These are phyloP conservation scores for Drosophila baimaii DNA, from an alignment of 1,140 invertebrate species.

Conservation along the genomic window DNA sequence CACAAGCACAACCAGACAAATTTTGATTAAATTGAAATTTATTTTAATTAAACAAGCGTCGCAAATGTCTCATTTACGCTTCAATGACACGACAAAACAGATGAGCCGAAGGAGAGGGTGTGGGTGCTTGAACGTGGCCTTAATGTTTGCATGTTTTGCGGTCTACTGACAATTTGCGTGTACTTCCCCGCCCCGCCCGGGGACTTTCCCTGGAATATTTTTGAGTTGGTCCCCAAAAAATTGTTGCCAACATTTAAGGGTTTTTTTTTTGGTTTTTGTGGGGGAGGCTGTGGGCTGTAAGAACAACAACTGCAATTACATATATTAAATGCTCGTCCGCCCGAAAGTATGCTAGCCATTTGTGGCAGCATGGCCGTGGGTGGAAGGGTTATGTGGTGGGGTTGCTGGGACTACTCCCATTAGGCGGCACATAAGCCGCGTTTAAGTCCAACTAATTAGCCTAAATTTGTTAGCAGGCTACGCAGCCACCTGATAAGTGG, in stretches of 20 bases:
- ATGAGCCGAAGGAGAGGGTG: slow-evolving; percentile 19
- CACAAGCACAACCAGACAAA: slow-evolving; percentile 41
- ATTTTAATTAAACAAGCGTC: slow-evolving; percentile 83
- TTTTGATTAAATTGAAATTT: slow-evolving; percentile 83
- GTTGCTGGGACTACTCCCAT: slow-evolving; percentile 8
- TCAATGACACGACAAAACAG: slow-evolving; percentile 72
- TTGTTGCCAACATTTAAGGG: slow-evolving; percentile 46
- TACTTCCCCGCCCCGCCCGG: background rate
- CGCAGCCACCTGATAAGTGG: slow-evolving; percentile 62
- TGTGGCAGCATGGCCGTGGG: slow-evolving; percentile 26
- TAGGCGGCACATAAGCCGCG: slow-evolving; percentile 62
- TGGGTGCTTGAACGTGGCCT: slow-evolving; percentile 45
- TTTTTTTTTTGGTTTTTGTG: slow-evolving; percentile 5
- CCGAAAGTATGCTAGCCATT: slow-evolving; percentile 56
- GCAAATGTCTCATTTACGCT: slow-evolving; percentile 81
- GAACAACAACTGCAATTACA: slow-evolving; percentile 68
- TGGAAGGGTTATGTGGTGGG: slow-evolving; percentile 7
- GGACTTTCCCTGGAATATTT: slow-evolving; percentile 8
- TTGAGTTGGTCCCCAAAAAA: slow-evolving; percentile 49
- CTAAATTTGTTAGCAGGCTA: slow-evolving; percentile 65
- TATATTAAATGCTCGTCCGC: slow-evolving; percentile 55
- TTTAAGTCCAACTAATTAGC: slow-evolving; percentile 78
- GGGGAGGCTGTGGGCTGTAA: slow-evolving; percentile 13
- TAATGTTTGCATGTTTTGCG: slow-evolving; percentile 73
- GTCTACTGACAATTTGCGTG: slow-evolving; percentile 65